phyloP scores from a whole-genome alignment of 2,888 invertebrate genomes.

The Drosophila quinaria region DNA sequence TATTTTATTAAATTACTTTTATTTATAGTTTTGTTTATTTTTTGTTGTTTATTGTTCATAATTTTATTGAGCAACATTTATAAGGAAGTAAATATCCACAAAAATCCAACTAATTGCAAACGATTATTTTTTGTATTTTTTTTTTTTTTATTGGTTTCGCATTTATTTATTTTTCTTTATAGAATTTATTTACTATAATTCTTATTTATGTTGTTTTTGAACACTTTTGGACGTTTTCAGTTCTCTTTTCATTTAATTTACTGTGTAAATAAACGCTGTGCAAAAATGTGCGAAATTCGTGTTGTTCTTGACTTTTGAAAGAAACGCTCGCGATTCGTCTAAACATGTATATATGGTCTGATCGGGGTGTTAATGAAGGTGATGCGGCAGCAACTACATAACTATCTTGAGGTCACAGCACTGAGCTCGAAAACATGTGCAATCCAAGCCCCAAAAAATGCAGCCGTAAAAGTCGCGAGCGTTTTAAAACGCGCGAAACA shows the following conservation, averaged over 20 bases:
- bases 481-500: slow-evolving; percentile 21
- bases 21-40: slow-evolving; percentile 2
- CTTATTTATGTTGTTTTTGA: neutral
- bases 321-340: slow-evolving; percentile 35
- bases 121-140: slow-evolving; percentile 16
- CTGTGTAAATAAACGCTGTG: slow-evolving; percentile 37
- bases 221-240: neutral
- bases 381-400: slow-evolving; percentile 22
- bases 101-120: slow-evolving; percentile 32
- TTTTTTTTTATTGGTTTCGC: slow-evolving; percentile 8
- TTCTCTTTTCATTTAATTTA: slow-evolving; percentile 28
- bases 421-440: slow-evolving; percentile 23
- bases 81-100: slow-evolving; percentile 47
- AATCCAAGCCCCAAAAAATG: slow-evolving; percentile 29
- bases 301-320: slow-evolving; percentile 53
- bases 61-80: slow-evolving; percentile 25
- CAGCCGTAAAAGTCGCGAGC: slow-evolving; percentile 36
- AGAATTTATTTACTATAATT: slow-evolving; percentile 12
- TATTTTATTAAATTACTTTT: slow-evolving; percentile 14
- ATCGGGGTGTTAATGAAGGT: slow-evolving; percentile 53
- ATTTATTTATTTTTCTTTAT: slow-evolving; percentile 17
- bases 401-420: slow-evolving; percentile 41
- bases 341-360: slow-evolving; percentile 27
- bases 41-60: slow-evolving; percentile 16
- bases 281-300: slow-evolving; percentile 57